Percentiles rank a stretch among this genome's conserved stretches.
These are phyloP conservation scores for Cynocephalus volans DNA, from an alignment of 2,113 vertebrate genomes.

Conservation along the genomic window DNA sequence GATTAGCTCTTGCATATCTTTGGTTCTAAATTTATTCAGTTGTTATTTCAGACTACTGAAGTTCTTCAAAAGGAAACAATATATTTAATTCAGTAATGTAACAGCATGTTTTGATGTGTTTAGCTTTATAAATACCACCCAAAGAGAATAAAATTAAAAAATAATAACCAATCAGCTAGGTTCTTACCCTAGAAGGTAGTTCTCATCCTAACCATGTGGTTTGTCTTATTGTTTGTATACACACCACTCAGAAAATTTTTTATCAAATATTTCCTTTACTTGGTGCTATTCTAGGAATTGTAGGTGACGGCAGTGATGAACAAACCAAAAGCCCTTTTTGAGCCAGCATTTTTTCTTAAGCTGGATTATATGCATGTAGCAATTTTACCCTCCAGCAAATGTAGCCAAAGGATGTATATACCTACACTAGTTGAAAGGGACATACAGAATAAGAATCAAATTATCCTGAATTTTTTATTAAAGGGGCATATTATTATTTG, in stretches of 20 bases:
- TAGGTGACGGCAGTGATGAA: not conserved
- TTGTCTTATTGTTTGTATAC: not conserved
- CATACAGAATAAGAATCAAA: not conserved
- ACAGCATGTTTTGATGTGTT: not conserved
- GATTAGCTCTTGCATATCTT: conserved; percentile 23
- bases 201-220: not conserved
- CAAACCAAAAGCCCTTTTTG: not conserved
- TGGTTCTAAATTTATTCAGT: not conserved
- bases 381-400: not conserved
- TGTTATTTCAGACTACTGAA: not conserved
- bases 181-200: not conserved
- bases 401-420: not conserved
- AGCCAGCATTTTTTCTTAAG: conserved; percentile 3
- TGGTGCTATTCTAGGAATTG: not conserved
- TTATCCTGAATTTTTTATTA: not conserved
- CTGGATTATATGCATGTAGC: conserved; percentile 1
- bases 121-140: not conserved
- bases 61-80: conserved; percentile 49
- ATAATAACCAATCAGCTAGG: not conserved
- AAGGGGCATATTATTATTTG: not conserved
- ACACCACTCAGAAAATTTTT: not conserved
- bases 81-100: not conserved
- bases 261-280: not conserved
- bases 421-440: not conserved
- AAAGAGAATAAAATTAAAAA: not conserved